phyloP scores from a whole-genome alignment of 2,888 invertebrate genomes.

The Lapara coniferarum region DNA sequence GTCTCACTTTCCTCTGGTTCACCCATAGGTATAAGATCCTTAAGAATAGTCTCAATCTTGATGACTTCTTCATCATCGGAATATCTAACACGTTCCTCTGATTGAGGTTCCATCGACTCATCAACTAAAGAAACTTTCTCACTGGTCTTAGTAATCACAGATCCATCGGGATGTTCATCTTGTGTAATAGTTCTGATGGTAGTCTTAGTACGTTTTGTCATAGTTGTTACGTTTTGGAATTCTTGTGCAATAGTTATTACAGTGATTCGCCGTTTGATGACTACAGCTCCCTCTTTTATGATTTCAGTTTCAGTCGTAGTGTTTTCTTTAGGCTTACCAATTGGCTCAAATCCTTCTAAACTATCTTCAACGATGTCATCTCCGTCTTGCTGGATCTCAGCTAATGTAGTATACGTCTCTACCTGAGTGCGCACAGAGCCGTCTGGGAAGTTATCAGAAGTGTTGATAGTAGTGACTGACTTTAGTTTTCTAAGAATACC shows the following conservation, averaged over 20 bases:
- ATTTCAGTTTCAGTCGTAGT: conserved; percentile 49
- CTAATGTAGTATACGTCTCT: not conserved
- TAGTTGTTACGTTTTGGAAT: conserved; percentile 49
- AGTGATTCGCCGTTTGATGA: conserved; percentile 60
- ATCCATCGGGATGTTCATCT: conserved; percentile 73
- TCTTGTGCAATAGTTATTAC: conserved; percentile 57
- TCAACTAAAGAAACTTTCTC: conserved; percentile 67
- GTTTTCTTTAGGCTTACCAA: conserved; percentile 53
- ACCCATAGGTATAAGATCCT: conserved; percentile 41
- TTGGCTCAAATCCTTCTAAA: conserved; percentile 48
- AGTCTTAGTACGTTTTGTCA: conserved; percentile 61
- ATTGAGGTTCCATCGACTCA: conserved; percentile 40
- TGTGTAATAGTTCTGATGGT: conserved; percentile 61
- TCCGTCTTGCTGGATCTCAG: not conserved
- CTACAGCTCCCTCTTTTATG: conserved; percentile 54
- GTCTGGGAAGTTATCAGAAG: conserved; percentile 62
- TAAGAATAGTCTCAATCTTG: conserved; percentile 32
- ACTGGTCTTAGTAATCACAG: conserved; percentile 63
- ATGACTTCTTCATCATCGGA: conserved; percentile 29
- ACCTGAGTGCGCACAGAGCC: conserved; percentile 44
- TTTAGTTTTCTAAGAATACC: conserved; percentile 54
- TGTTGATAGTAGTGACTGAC: conserved; percentile 55
- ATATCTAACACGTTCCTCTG: conserved; percentile 26
- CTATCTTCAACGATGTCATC: not conserved
- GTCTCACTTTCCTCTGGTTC: conserved; percentile 47